Base-by-base conservation (phyloP, 2,888 invertebrate species). In the Meiosimyza platycephala region DNA sequence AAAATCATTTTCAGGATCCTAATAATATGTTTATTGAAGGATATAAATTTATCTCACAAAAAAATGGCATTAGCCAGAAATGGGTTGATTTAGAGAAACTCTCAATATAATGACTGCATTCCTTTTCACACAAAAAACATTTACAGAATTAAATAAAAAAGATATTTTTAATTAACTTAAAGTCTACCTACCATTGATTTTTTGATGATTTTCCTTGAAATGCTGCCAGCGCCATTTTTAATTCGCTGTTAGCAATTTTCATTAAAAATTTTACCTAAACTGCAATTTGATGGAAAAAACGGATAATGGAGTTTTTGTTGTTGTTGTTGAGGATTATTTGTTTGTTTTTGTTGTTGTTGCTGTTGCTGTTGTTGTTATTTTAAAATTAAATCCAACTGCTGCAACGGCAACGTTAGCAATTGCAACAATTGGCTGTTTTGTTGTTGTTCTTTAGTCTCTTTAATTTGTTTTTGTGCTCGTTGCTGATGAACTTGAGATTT, bases 321-420 rank as follows among this genome's bases (percentile, higher is more conserved):
- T 66, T 65, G 13, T 66, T 6, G 22, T 33, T 40, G 28, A 60
- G 28, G 59, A 57, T 18, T 13, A 18, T 40, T 48, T 50, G 15
- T 15, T 59, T 68, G 59, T 59, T 48, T n/a, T n/a, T n/a, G n/a
- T 59, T 68, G 22, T 68, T 59, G 68, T 59, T 68, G 57, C 22
- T 68, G 68, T 48, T 68, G 57, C 13, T 48, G 48, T 59, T 57
- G 74, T 73, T 70, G 70, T 72, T 67, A 72, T 65, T 78, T 71
- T 51, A 7, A 40, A 40, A 68, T 57, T 48, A 68, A 68, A 50
- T 76, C 74, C 57, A 75, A 74, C 65, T 78, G 79, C 72, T 77
- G 78, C 59, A 74, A 74, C 66, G 76, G 80, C 78, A 79, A 15
- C 66, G 76, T 79, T 77, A 79, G 13, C 48, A 71, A 22, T 6